Conservation (phyloP, 2,888 invertebrate genomes). For the Deilephila elpenor region DNA sequence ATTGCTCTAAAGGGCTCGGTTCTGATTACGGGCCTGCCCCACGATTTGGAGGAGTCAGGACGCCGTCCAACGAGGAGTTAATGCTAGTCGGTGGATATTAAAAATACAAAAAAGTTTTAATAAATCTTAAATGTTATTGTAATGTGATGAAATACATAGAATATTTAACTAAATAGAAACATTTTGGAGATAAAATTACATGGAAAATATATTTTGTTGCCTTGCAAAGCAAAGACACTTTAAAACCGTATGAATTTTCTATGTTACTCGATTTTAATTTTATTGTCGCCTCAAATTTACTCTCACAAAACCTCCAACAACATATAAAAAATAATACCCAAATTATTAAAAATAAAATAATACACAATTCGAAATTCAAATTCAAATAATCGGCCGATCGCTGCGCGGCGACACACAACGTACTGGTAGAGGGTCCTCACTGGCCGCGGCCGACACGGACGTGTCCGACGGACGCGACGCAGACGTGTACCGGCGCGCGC, state of each 20-base stretch:
- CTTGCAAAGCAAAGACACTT: not conserved
- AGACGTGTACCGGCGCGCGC: conserved; percentile 75
- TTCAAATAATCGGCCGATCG: conserved; percentile 52
- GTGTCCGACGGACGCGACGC: conserved; percentile 80
- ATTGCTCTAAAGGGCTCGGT: too few relatives aligned
- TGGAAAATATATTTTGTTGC: too few relatives aligned
- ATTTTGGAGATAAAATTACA: too few relatives aligned
- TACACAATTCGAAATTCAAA: conserved; percentile 15
- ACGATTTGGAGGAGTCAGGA: too few relatives aligned
- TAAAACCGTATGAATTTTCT: not conserved
- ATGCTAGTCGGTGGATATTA: too few relatives aligned
- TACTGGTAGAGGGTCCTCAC: conserved; percentile 82
- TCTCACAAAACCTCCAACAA: conserved; percentile 18
- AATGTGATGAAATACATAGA: too few relatives aligned
- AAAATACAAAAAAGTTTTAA: too few relatives aligned
- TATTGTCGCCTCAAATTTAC: not conserved
- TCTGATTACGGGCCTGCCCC: too few relatives aligned
- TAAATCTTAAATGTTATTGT: too few relatives aligned
- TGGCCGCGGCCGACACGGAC: conserved; percentile 79
- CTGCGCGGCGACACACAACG: conserved; percentile 76
- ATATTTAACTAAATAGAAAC: too few relatives aligned
- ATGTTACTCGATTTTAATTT: too few relatives aligned
- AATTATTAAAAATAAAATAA: conserved; percentile 27
- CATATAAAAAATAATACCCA: conserved; percentile 30
- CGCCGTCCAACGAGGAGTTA: not conserved